Evolutionary conservation across 2,888 invertebrate species (phyloP).

Genomic region (Cerastis rubricosa): DNA sequence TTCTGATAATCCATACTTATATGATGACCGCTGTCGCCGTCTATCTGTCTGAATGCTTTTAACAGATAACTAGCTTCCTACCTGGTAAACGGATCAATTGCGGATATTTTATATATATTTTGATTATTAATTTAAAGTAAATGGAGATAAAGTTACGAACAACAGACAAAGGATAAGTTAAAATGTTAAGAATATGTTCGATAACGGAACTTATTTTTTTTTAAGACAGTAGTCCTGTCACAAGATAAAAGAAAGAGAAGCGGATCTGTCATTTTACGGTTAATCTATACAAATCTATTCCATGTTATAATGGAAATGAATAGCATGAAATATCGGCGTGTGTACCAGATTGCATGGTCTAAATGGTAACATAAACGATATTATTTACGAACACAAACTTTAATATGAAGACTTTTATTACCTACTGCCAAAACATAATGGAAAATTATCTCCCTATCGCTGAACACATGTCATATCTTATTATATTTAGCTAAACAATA

Average conservation of each 20-base stretch:
- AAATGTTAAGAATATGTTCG: too few relatives aligned
- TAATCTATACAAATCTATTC: too few relatives aligned
- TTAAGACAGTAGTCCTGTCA: background rate
- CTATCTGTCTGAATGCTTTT: background rate
- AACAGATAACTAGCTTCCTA: background rate
- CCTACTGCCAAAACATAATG: background rate
- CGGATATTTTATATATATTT: too few relatives aligned
- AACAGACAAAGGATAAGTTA: too few relatives aligned
- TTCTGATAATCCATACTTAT: background rate
- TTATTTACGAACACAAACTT: background rate
- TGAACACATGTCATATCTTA: background rate
- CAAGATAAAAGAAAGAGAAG: too few relatives aligned
- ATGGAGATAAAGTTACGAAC: too few relatives aligned
- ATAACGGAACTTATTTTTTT: too few relatives aligned
- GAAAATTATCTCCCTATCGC: background rate
- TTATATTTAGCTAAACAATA: slow-evolving; percentile 22
- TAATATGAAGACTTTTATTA: background rate
- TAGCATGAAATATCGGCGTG: background rate
- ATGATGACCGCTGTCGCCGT: background rate
- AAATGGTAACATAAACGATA: background rate
- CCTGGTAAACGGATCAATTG: background rate
- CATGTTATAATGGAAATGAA: too few relatives aligned
- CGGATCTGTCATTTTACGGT: too few relatives aligned
- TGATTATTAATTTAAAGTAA: background rate
- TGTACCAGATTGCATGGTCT: background rate